Percentiles rank a stretch among this genome's conserved stretches.
These are phyloP conservation scores for Lagopus leucura DNA, from an alignment of 2,113 vertebrate genomes.

Conservation along the genomic window DNA sequence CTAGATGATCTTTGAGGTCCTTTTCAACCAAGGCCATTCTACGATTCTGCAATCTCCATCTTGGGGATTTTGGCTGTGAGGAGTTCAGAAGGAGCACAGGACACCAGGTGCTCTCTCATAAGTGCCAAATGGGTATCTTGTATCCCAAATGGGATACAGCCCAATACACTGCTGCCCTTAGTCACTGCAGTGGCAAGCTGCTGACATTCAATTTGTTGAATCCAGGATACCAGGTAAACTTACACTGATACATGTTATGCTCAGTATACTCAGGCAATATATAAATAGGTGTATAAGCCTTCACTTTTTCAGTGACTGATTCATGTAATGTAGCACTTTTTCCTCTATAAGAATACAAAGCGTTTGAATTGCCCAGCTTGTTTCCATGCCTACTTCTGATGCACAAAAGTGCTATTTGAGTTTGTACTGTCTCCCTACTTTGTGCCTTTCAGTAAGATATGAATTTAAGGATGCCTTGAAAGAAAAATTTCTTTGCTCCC, in stretches of 20 bases:
- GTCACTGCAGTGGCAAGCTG: not conserved
- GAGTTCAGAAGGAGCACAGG: not conserved
- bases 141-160: too few relatives aligned
- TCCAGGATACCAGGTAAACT: not conserved
- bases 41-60: too few relatives aligned
- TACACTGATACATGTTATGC: not conserved
- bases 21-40: too few relatives aligned
- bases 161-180: not conserved
- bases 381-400: not conserved
- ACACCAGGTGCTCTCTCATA: not conserved
- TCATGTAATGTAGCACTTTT: not conserved
- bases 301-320: not conserved
- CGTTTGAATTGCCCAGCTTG: not conserved
- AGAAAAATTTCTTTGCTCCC: not conserved
- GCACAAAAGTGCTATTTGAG: not conserved
- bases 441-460: not conserved
- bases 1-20: too few relatives aligned
- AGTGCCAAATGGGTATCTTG: not conserved
- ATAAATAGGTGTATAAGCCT: not conserved
- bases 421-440: not conserved
- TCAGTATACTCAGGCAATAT: not conserved
- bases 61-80: too few relatives aligned
- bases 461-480: not conserved
- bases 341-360: rapidly evolving
- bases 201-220: not conserved